phyloP scores from a whole-genome alignment of 1,140 invertebrate genomes.

The Asbolus verrucosus region DNA sequence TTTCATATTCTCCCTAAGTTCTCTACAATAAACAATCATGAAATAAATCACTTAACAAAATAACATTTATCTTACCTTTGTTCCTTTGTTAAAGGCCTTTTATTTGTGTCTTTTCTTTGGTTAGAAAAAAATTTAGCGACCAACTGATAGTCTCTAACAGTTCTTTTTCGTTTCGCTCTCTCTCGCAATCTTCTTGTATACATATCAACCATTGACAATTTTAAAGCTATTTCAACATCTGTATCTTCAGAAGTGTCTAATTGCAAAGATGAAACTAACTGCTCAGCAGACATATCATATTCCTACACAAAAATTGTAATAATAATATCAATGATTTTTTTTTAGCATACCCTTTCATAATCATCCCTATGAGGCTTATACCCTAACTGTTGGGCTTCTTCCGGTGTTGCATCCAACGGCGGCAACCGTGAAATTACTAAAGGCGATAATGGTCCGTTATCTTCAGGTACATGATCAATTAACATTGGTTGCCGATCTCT shows the following conservation, averaged over 20 bases:
- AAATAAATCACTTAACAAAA: conserved; percentile 8
- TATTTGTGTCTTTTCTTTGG: conserved; percentile 71
- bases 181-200: conserved; percentile 88
- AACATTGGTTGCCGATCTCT: conserved; percentile 74
- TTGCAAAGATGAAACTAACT: conserved; percentile 84
- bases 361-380: conserved; percentile 97
- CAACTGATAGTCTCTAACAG: conserved; percentile 88
- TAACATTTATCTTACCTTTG: conserved; percentile 71
- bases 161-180: conserved; percentile 86
- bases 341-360: conserved; percentile 86
- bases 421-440: conserved; percentile 79
- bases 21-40: conserved; percentile 66
- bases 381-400: conserved; percentile 91
- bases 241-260: conserved; percentile 85
- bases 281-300: conserved; percentile 92
- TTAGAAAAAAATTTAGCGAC: conserved; percentile 83
- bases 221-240: conserved; percentile 86
- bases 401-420: conserved; percentile 80
- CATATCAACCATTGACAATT: conserved; percentile 88
- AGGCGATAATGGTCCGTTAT: conserved; percentile 85
- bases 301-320: conserved; percentile 71
- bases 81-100: conserved; percentile 77
- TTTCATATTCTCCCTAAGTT: conserved; percentile 84
- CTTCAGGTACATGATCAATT: conserved; percentile 79
- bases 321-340: conserved; percentile 34